A percentile compares a stretch with the other conserved stretches of the same genome.
These are phyloP conservation scores for Rhegmatorhina hoffmannsi DNA, from an alignment of 2,113 vertebrate genomes.

Conservation along the genomic window DNA sequence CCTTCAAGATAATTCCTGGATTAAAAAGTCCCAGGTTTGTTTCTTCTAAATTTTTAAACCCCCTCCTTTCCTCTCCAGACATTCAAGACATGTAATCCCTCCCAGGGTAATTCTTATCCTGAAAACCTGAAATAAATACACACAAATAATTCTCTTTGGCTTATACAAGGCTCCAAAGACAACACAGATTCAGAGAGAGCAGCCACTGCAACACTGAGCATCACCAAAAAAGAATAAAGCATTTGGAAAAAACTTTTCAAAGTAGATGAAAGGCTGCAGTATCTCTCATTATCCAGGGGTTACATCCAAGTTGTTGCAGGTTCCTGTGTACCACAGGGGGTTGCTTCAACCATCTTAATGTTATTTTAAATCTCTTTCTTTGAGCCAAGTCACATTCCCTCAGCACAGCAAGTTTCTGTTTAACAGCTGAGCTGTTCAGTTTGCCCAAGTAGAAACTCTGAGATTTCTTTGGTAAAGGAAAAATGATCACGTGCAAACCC, in stretches of 20 bases:
- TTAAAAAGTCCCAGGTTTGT: neutral
- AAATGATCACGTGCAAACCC: neutral
- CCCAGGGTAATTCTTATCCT: neutral
- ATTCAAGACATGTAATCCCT: neutral
- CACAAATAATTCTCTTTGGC: neutral
- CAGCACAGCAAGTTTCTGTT: neutral
- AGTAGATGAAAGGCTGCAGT: neutral
- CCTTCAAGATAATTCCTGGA: neutral
- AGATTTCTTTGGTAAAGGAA: neutral
- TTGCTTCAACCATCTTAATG: neutral
- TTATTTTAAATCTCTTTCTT: neutral
- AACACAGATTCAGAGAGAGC: neutral
- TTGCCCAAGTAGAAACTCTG: neutral
- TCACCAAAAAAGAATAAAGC: neutral
- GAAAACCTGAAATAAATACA: neutral
- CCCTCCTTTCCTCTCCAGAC: neutral
- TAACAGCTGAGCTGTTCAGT: neutral
- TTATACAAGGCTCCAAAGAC: neutral
- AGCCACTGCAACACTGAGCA: neutral
- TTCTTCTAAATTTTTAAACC: neutral
- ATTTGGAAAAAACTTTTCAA: neutral
- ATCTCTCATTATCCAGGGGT: neutral
- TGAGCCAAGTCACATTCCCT: neutral
- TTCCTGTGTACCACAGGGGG: neutral
- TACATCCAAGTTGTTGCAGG: neutral